These are phyloP conservation scores for Cacoxenus indagator DNA, from an alignment of 2,888 invertebrate species.

Conservation along the genomic window DNA sequence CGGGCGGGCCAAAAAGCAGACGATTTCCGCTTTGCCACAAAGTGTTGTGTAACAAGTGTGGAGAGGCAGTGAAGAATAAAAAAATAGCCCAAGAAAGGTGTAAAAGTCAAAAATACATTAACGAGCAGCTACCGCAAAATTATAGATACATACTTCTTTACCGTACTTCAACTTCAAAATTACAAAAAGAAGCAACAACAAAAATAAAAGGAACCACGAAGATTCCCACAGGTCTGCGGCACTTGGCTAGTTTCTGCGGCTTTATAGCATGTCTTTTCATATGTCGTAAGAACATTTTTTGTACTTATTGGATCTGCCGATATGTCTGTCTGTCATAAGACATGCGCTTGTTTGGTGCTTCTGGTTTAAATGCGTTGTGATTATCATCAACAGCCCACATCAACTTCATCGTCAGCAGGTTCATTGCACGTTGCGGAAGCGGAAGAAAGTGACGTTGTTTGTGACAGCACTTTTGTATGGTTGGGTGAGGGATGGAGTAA, in stretches of 20 bases:
- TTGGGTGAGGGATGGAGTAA: no score
- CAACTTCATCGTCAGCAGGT: neutral
- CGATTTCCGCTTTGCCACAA: neutral
- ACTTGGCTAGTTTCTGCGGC: neutral
- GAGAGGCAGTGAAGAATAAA: neutral
- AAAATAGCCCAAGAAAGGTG: neutral
- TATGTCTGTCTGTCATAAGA: neutral
- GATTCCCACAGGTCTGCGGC: neutral
- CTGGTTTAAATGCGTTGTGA: neutral
- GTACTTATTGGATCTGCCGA: no score
- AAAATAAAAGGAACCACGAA: no score
- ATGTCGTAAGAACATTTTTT: neutral
- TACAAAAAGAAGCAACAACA: neutral
- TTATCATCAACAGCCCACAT: neutral
- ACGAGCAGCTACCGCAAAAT: neutral
- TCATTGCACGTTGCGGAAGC: slow-evolving; percentile 3
- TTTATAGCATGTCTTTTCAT: neutral
- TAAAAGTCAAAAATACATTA: neutral
- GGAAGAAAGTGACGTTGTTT: slow-evolving; percentile 11
- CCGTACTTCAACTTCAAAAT: slow-evolving; percentile 2
- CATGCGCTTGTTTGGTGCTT: no score
- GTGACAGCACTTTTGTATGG: neutral
- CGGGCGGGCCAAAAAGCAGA: neutral
- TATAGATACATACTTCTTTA: neutral
- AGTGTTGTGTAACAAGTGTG: neutral